Evolutionary conservation across 2,888 invertebrate species (phyloP).

Genomic region (Xanthostigma xanthostigma): DNA sequence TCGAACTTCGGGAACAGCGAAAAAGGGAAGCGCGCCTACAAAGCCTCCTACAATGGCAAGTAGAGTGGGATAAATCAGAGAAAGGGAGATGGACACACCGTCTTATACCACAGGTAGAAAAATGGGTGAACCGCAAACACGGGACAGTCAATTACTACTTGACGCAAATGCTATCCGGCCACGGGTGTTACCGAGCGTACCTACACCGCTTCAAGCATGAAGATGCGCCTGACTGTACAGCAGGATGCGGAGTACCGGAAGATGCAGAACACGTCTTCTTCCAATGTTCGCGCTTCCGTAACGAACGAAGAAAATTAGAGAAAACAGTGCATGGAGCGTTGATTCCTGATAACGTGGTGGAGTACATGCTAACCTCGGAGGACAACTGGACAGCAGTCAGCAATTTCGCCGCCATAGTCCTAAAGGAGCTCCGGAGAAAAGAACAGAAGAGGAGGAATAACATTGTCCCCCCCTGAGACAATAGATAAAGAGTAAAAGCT

Average conservation of each 20-base stretch:
- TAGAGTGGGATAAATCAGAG: slow-evolving; percentile 3
- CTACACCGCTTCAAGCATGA: slow-evolving; percentile 2
- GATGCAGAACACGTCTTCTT: slow-evolving; percentile 11
- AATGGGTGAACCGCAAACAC: neutral
- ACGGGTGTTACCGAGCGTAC: neutral
- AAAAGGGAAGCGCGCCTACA: neutral
- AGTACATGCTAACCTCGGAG: neutral
- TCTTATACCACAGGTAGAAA: slow-evolving; percentile 4
- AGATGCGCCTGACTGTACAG: slow-evolving; percentile 6
- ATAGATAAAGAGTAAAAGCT: no score
- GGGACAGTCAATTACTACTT: no score
- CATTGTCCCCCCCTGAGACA: no score
- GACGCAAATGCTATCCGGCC: neutral
- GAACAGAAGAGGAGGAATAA: no score
- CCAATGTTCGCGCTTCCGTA: slow-evolving; percentile 8
- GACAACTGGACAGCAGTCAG: neutral
- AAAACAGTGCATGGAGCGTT: neutral
- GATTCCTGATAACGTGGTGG: no score
- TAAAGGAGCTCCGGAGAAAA: no score
- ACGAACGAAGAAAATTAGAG: slow-evolving; percentile 1
- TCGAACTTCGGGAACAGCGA: neutral
- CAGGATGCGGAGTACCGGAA: slow-evolving; percentile 4
- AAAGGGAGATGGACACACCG: slow-evolving; percentile 11
- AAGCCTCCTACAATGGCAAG: slow-evolving; percentile 7
- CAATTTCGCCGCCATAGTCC: neutral